A percentile compares a stretch with the other conserved stretches of the same genome.
phyloP scores from a whole-genome alignment of 2,113 vertebrate genomes.

The Dryoscopus gambensis region DNA sequence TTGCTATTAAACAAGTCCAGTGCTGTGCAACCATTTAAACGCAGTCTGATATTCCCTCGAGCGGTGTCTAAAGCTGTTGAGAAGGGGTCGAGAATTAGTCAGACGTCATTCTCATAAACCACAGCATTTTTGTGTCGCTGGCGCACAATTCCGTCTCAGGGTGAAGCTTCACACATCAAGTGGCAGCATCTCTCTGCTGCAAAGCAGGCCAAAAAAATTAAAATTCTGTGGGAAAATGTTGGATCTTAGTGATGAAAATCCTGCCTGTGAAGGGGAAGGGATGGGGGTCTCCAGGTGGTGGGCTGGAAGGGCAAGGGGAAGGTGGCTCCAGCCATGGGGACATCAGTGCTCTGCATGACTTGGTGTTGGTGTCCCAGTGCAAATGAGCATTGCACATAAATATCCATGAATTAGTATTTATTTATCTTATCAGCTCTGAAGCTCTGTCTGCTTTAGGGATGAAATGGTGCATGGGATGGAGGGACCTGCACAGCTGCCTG shows the following conservation, averaged over 20 bases:
- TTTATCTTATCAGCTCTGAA: neutral
- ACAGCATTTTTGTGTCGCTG: neutral
- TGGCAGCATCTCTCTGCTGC: neutral
- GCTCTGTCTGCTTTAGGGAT: neutral
- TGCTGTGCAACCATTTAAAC: neutral
- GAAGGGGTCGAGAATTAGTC: neutral
- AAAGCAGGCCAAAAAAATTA: neutral
- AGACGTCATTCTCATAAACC: neutral
- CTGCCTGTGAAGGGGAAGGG: neutral
- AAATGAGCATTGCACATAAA: accelerated
- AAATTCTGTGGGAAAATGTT: neutral
- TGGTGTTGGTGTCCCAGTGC: neutral
- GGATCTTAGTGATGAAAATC: neutral
- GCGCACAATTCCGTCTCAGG: neutral
- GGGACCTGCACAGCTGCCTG: neutral
- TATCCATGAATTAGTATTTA: neutral
- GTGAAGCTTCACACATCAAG: neutral
- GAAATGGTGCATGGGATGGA: neutral
- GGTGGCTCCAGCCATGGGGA: neutral
- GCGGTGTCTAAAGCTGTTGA: neutral
- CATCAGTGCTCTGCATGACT: neutral
- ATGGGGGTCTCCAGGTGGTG: neutral
- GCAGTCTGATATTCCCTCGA: neutral
- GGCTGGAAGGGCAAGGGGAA: neutral
- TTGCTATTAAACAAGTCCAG: neutral